Base-by-base conservation (phyloP, 2,113 vertebrate genomes). In the Meleagris gallopavo region DNA sequence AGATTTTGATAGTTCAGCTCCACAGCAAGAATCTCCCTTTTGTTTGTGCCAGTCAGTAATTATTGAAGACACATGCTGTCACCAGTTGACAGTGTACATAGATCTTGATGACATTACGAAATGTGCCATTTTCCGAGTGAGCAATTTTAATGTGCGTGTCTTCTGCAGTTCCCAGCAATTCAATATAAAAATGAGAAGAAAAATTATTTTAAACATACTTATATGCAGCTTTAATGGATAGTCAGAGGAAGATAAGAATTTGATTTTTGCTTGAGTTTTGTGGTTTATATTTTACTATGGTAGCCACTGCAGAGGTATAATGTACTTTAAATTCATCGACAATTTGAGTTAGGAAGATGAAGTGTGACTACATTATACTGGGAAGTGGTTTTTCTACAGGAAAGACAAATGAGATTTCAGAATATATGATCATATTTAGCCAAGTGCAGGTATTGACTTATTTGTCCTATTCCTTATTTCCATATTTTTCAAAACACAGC, bases 11-110 rank as follows among this genome's bases (percentile, higher is more conserved):
- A 20, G 5, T 65, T 91, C n/a, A 40, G 17, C n/a, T 67, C 22
- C 62, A 54, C 40, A 64, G 21, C 60, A 77, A 60, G 21, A 58
- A 83, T 78, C 10, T 91, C 64, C 8, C 41, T 85, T 93, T 67
- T 70, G 10, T 50, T 85, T 73, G 8, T 61, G 34, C 60, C 80
- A 62, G 34, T 62, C 46, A 62, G 34, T 64, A 52, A 46, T 77
- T 62, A 71, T 15, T 41, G 16, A 76, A 79, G 24, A 22, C 9
- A 5, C 7, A 9, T 45, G 32, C 40, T 77, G 18, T 32, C 74
- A 57, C 32, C 61, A 67, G 6, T 27, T 30, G 13, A 50, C 27
- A 55, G 43, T 46, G 10, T 71, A 64, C 29, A 30, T 4, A 8
- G 5, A 18, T 17, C 7, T 7, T 57, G 41, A 48, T 55, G 27